A percentile compares a stretch with the other conserved stretches of the same genome.
Evolutionary conservation across 1,140 invertebrate species (phyloP).

Genomic region (Orussus abietinus): DNA sequence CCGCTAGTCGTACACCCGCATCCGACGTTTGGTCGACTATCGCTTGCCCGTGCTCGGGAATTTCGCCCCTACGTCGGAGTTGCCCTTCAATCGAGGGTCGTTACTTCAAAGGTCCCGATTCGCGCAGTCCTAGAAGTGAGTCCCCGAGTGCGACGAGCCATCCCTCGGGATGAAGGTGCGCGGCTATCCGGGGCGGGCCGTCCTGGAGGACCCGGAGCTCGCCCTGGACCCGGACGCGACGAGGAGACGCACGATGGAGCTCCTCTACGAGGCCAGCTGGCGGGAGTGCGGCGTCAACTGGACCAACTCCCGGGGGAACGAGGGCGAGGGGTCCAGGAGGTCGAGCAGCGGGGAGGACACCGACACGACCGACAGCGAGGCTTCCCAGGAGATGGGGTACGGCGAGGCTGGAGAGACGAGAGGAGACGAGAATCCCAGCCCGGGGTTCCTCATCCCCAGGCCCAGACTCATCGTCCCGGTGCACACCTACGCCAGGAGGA

Average conservation of each 20-base stretch:
- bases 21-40: no score
- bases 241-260: conserved; percentile 61
- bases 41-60: conserved; percentile 12
- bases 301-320: conserved; percentile 23
- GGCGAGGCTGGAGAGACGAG: conserved; percentile 49
- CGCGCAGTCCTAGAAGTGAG: no score
- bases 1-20: no score
- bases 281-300: conserved; percentile 55
- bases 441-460: conserved; percentile 75
- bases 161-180: conserved; percentile 70
- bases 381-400: conserved; percentile 33
- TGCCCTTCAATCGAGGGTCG: background rate
- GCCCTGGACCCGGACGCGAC: conserved; percentile 62
- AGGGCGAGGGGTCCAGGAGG: conserved; percentile 17
- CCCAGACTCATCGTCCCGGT: conserved; percentile 82
- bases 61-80: background rate
- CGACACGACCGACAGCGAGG: conserved; percentile 48
- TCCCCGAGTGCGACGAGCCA: conserved; percentile 9
- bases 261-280: conserved; percentile 82
- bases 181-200: conserved; percentile 75
- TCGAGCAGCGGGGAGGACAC: conserved; percentile 18
- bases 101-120: no score
- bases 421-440: conserved; percentile 49
- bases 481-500: conserved; percentile 75
- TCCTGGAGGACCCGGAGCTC: conserved; percentile 56